Conservation (phyloP, 2,888 invertebrate genomes). For the Drosophila dives region DNA sequence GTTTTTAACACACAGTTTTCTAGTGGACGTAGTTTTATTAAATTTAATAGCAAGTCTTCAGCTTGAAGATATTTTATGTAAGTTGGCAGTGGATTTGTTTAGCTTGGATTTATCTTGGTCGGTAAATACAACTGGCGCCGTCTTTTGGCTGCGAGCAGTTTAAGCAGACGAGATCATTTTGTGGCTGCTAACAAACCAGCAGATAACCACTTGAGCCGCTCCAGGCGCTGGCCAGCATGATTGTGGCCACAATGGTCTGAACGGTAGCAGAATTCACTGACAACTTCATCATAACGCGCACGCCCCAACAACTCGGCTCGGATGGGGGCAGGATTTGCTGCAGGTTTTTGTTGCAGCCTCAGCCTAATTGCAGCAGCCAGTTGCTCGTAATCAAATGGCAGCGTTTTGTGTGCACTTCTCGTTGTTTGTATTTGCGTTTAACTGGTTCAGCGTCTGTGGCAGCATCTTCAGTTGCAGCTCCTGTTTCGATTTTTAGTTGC, state of each 20-base stretch:
- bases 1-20: neutral
- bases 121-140: constrained; percentile 29
- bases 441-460: constrained; percentile 43
- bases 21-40: neutral
- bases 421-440: constrained; percentile 74
- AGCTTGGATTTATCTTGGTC: neutral
- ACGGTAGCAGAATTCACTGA: constrained; percentile 72
- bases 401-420: constrained; percentile 48
- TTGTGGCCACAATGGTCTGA: constrained; percentile 31
- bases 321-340: neutral
- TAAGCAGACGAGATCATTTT: constrained; percentile 28
- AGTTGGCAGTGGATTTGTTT: neutral
- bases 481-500: constrained; percentile 29
- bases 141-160: constrained; percentile 4
- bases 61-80: neutral
- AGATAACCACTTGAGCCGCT: constrained; percentile 15
- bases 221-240: constrained; percentile 32
- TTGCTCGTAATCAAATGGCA: constrained; percentile 69
- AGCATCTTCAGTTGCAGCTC: constrained; percentile 19
- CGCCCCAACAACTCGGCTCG: constrained; percentile 38
- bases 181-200: constrained; percentile 43
- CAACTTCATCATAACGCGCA: constrained; percentile 74
- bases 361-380: constrained; percentile 62
- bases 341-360: constrained; percentile 1
- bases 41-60: neutral